phyloP scores from a whole-genome alignment of 2,797 vertebrate species.

The Neomorphus geoffroyi region DNA sequence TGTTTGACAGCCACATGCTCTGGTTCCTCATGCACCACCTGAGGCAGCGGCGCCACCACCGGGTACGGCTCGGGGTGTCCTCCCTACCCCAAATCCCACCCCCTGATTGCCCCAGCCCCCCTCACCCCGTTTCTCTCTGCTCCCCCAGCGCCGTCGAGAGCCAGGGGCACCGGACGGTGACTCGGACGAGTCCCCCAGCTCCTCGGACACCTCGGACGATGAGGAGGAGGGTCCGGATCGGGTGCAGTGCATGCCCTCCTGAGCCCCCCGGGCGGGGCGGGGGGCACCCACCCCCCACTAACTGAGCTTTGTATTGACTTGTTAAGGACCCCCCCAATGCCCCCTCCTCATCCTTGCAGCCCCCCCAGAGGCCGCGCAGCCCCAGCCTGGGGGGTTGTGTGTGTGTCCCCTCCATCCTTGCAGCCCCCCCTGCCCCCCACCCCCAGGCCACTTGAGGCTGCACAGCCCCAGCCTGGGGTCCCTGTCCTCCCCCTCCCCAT shows the following conservation, averaged over 20 bases:
- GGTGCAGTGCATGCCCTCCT: slow-evolving; percentile 97
- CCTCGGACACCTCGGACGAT: slow-evolving; percentile 90
- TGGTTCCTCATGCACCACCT: slow-evolving; percentile 99
- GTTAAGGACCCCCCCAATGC: too few species aligned
- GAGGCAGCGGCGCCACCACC: slow-evolving; percentile 88
- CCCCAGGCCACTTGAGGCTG: too few species aligned
- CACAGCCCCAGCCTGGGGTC: not conserved
- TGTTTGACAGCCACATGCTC: slow-evolving; percentile 95
- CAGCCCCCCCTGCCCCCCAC: too few species aligned
- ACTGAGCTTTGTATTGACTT: too few species aligned
- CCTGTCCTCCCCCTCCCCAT: too few species aligned
- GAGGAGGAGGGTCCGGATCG: slow-evolving; percentile 93
- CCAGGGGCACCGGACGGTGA: slow-evolving; percentile 81
- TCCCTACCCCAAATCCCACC: not conserved
- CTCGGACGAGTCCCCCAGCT: slow-evolving; percentile 91
- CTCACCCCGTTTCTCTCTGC: too few species aligned
- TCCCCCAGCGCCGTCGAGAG: slow-evolving; percentile 72
- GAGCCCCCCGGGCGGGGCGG: too few species aligned
- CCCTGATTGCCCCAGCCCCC: too few species aligned
- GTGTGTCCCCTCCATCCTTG: too few species aligned
- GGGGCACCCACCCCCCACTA: too few species aligned
- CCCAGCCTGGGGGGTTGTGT: too few species aligned
- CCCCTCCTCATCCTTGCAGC: not conserved
- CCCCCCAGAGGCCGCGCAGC: too few species aligned
- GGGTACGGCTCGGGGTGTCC: slow-evolving; percentile 84